A percentile compares a stretch with the other conserved stretches of the same genome.
Evolutionary conservation across 2,888 invertebrate genomes (phyloP).

Genomic region (Sminthurinus aureus): DNA sequence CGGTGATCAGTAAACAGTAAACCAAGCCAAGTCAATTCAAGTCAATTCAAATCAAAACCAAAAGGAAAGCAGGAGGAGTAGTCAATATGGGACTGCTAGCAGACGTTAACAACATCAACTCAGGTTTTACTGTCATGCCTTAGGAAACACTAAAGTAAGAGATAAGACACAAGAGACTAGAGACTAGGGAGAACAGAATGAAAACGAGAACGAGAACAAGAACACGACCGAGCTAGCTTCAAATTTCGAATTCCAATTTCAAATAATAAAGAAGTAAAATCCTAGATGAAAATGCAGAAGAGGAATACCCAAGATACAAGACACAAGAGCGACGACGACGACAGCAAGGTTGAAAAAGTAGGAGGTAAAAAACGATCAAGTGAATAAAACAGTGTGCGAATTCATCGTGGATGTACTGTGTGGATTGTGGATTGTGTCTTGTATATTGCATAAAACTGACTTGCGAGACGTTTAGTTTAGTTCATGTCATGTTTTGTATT

Average conservation of each 20-base stretch:
- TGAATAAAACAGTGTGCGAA: background rate
- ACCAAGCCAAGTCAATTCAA: too few species aligned
- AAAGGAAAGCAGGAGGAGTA: conserved; percentile 4
- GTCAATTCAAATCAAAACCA: background rate
- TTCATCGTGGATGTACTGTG: background rate
- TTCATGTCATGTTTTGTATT: background rate
- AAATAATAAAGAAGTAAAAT: too few species aligned
- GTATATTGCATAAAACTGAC: too few species aligned
- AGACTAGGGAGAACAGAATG: too few species aligned
- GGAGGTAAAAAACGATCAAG: background rate
- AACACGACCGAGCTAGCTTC: too few species aligned
- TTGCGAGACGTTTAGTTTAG: too few species aligned
- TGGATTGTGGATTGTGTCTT: too few species aligned
- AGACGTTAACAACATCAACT: conserved; percentile 22
- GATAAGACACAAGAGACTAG: background rate
- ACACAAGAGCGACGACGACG: too few species aligned
- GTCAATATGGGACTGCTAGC: background rate
- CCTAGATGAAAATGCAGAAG: background rate
- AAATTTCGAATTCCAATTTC: too few species aligned
- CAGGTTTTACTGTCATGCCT: conserved; percentile 9
- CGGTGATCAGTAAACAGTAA: too few species aligned
- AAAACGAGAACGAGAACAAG: background rate
- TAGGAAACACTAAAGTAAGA: background rate
- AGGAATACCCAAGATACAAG: background rate
- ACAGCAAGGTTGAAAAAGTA: background rate